Percentiles rank a stretch among this genome's conserved stretches.
Conservation (phyloP, 2,797 vertebrate genomes). For the Peromyscus melanophrys region DNA sequence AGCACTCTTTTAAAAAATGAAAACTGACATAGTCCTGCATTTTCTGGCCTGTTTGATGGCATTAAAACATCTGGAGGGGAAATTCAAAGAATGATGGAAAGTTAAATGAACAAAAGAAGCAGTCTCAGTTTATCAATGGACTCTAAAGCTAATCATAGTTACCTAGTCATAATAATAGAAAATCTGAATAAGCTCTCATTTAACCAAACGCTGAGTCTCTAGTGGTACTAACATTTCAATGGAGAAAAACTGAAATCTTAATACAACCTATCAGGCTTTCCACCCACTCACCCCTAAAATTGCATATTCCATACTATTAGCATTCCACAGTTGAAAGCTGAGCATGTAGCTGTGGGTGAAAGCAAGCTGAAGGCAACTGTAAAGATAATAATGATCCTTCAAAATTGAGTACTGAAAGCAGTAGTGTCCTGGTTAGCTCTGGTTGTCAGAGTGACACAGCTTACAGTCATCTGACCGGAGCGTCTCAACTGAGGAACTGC, state of each 20-base stretch:
- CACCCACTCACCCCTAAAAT: neutral
- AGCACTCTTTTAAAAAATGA: conserved; percentile 1
- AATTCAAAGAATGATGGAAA: neutral
- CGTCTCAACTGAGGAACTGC: neutral
- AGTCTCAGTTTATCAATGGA: neutral
- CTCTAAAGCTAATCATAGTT: conserved; percentile 44
- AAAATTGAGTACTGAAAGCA: conserved; percentile 27
- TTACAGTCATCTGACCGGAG: neutral
- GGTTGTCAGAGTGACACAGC: neutral
- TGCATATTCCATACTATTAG: conserved; percentile 34
- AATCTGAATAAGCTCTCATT: neutral
- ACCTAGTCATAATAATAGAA: conserved; percentile 21
- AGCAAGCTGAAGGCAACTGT: neutral
- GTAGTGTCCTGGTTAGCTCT: neutral
- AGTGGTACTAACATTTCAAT: conserved; percentile 12
- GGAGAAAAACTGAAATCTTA: conserved; percentile 38
- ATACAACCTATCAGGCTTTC: conserved; percentile 21
- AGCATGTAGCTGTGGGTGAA: conserved; percentile 7
- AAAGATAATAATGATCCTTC: conserved; percentile 9
- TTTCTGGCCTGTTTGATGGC: neutral
- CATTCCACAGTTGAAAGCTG: conserved; percentile 46
- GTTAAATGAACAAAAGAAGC: conserved; percentile 22
- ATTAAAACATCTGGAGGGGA: neutral
- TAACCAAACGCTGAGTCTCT: conserved; percentile 46
- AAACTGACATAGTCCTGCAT: neutral